Conservation (phyloP, 1,140 invertebrate species). For the Latrodectus geometricus region DNA sequence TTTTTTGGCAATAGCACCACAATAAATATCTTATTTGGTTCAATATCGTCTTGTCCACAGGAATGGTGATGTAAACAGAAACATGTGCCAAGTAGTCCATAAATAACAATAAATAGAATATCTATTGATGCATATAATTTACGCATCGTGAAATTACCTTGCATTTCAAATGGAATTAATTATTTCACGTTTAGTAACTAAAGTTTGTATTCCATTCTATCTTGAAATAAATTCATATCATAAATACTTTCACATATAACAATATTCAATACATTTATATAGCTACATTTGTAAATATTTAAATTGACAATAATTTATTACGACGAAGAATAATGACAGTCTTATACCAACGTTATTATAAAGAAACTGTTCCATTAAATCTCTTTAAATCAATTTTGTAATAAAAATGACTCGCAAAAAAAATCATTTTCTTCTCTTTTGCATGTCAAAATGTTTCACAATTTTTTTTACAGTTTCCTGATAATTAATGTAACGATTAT, state of each 20-base stretch:
- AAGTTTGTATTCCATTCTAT: neutral
- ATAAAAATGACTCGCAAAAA: neutral
- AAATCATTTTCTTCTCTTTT: neutral
- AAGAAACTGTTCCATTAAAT: no score
- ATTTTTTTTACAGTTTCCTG: no score
- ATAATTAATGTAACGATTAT: no score
- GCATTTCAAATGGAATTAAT: neutral
- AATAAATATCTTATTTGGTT: constrained; percentile 24
- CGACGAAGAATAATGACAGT: no score
- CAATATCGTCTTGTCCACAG: neutral
- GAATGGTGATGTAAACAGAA: neutral
- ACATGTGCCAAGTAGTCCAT: neutral
- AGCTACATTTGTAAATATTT: no score
- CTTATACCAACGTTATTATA: no score
- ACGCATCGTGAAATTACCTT: neutral
- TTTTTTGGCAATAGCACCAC: constrained; percentile 17
- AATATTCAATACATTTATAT: neutral
- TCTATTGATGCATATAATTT: neutral
- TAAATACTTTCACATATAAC: neutral
- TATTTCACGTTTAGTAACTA: neutral
- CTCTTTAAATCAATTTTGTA: no score
- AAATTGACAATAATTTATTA: no score
- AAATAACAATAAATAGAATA: neutral
- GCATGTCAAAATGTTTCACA: neutral
- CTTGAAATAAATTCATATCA: neutral